These are phyloP conservation scores for Teleiodes luculella DNA, from an alignment of 2,888 invertebrate genomes.

Conservation along the genomic window DNA sequence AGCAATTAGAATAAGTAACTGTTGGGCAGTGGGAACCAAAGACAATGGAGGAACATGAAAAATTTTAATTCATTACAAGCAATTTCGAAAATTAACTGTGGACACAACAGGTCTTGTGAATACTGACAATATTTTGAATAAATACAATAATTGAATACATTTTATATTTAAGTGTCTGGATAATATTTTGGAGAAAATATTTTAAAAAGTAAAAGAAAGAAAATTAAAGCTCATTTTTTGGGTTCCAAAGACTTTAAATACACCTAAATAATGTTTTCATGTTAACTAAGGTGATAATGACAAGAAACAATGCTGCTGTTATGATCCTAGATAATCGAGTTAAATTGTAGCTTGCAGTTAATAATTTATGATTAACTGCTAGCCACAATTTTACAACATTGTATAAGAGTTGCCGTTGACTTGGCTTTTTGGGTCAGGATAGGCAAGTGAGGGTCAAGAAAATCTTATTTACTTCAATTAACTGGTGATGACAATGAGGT, in stretches of 20 bases:
- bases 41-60: conserved; percentile 54
- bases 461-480: background rate
- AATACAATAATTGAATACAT: background rate
- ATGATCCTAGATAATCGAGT: background rate
- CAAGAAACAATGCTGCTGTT: background rate
- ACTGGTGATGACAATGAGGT: background rate
- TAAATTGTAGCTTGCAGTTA: background rate
- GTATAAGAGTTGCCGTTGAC: background rate
- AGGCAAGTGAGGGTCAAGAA: background rate
- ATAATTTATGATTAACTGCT: background rate
- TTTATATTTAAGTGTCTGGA: too few species aligned
- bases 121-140: background rate
- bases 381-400: background rate
- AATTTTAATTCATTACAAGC: conserved; percentile 45
- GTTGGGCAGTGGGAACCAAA: conserved; percentile 65
- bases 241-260: too few species aligned
- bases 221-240: too few species aligned
- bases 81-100: conserved; percentile 51
- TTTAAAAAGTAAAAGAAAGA: background rate
- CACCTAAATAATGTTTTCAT: background rate
- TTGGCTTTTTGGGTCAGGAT: background rate
- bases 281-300: background rate
- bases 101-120: conserved; percentile 24
- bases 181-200: background rate
- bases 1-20: conserved; percentile 64